A percentile compares a stretch with the other conserved stretches of the same genome.
Evolutionary conservation across 2,113 vertebrate genomes (phyloP).

Genomic region (Tupaia chinensis): DNA sequence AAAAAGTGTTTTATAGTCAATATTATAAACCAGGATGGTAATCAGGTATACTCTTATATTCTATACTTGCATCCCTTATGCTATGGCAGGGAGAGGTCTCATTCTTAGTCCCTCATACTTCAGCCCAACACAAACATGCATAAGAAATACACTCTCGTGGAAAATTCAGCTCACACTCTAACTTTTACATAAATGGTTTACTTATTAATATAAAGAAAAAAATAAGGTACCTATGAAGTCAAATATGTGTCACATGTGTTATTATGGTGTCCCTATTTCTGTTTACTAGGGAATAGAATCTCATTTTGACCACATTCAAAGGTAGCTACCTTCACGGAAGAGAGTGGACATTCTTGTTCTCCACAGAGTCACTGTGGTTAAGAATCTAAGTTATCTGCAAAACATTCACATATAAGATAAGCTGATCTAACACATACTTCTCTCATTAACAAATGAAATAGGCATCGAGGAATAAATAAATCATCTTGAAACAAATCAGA

Average conservation of each 20-base stretch:
- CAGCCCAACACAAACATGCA: not conserved
- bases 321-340: not conserved
- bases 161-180: not conserved
- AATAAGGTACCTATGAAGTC: no score
- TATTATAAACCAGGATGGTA: not conserved
- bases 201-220: not conserved
- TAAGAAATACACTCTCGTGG: not conserved
- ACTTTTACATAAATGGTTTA: not conserved
- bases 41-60: accelerated
- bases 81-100: no score
- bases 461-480: not conserved
- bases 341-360: not conserved
- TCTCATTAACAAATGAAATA: not conserved
- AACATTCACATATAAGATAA: not conserved
- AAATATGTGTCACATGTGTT: not conserved
- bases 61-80: not conserved
- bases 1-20: not conserved
- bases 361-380: not conserved
- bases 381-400: not conserved
- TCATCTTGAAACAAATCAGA: not conserved
- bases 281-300: not conserved
- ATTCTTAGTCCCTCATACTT: not conserved
- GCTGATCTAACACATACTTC: not conserved
- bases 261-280: not conserved
- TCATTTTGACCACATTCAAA: not conserved